Percentiles rank a stretch among this genome's conserved stretches.
phyloP scores from a whole-genome alignment of 2,888 invertebrate genomes.

The Yponomeuta cagnagella region DNA sequence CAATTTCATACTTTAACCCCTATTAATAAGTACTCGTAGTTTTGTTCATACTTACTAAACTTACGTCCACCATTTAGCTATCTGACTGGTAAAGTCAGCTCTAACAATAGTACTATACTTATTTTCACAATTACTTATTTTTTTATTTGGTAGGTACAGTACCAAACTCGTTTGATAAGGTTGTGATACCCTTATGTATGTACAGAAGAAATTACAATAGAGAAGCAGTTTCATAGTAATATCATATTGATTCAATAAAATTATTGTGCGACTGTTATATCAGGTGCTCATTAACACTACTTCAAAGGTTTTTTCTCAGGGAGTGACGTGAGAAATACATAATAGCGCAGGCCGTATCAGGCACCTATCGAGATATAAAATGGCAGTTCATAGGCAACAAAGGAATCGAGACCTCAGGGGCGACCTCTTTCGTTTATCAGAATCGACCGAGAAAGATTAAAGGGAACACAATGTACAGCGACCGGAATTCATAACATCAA shows the following conservation, averaged over 20 bases:
- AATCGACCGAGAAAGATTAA: slow-evolving; percentile 42
- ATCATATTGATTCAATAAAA: neutral
- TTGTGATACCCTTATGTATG: neutral
- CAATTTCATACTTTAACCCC: too few species aligned
- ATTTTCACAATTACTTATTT: too few species aligned
- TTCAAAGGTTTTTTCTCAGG: slow-evolving; percentile 2
- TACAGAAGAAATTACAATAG: neutral
- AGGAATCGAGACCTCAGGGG: slow-evolving; percentile 9
- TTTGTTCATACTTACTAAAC: too few species aligned
- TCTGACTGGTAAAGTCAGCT: too few species aligned
- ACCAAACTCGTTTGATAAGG: neutral
- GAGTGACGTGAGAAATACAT: neutral
- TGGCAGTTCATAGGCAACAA: neutral
- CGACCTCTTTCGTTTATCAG: slow-evolving; percentile 30
- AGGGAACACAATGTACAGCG: slow-evolving; percentile 15
- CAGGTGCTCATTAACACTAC: slow-evolving; percentile 18
- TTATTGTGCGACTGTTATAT: slow-evolving; percentile 18
- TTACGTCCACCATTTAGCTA: too few species aligned
- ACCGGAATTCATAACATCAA: slow-evolving; percentile 16
- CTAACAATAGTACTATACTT: too few species aligned
- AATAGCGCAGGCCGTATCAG: neutral
- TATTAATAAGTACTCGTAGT: too few species aligned
- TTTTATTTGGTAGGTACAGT: neutral
- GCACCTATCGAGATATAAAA: neutral
- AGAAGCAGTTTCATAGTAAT: neutral